Evolutionary conservation across 2,888 invertebrate genomes (phyloP), one percentile per base, ranked within the genome.

Genomic region (Ormyrus pomaceus): DNA sequence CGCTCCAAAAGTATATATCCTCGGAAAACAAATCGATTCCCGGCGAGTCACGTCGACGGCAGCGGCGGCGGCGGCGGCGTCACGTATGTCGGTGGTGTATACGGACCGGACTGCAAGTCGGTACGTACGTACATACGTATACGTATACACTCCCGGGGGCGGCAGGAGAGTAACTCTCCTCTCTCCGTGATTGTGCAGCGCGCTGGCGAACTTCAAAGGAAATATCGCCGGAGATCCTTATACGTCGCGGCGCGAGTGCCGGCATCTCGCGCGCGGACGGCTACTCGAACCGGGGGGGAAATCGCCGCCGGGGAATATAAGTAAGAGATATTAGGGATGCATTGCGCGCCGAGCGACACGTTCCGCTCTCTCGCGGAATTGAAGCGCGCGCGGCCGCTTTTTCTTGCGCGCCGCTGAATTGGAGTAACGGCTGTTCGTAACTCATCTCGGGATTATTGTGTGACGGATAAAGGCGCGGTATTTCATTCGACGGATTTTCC

Each of bases 11-110:
- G 69, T 11, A 11, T 51, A 59, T 34, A 62, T 13, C n/a, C 34
- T 11, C 6, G 46, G 51, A 69, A 76, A 76, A 76, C 76, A 76
- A 76, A 76, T 76, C 76, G 76, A 76, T 76, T 69, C 62, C 46
- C 34, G 5, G 58, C 8, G 48, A 9, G 66, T 34, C 74, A 72
- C 53, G 71, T 71, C 71, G 65, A 8, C 61, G 46, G 13, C 53
- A 19, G 6, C 34, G 34, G 34, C 34, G 34, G 34, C 34, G 34
- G 34, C 19, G 19, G 19, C 34, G n/a, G 50, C 66, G 59, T 59
- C 66, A 66, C 66, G 66, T 65, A 66, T 34, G 58, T 55, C 73
- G 34, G 59, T 19, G 61, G 50, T 64, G 11, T 68, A 68, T 69
- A 56, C 48, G 34, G 34, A 34, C 34, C 34, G 34, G 34, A 34